Evolutionary conservation across 2,113 vertebrate species (phyloP).

Genomic region (Elgaria multicarinata): DNA sequence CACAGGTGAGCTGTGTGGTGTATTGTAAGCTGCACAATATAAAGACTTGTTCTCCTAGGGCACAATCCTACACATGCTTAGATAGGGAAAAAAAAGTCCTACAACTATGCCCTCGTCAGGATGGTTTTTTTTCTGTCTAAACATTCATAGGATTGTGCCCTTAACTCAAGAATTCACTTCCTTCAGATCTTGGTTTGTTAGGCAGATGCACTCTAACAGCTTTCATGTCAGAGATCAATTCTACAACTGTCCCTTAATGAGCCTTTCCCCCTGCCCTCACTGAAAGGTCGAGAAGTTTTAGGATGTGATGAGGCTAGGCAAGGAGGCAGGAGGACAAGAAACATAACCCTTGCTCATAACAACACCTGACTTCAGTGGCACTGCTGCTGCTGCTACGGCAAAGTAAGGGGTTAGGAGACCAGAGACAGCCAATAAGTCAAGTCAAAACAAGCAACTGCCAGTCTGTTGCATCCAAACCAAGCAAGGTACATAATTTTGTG

Average conservation of each 20-base stretch:
- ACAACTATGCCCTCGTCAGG: too few species aligned
- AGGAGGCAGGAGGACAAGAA: neutral
- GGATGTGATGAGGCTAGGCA: neutral
- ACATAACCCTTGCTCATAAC: neutral
- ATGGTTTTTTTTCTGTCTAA: too few species aligned
- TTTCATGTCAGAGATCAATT: neutral
- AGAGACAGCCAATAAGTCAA: conserved; percentile 33
- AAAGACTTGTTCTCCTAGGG: neutral
- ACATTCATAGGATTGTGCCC: neutral
- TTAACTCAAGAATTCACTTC: neutral
- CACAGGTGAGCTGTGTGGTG: neutral
- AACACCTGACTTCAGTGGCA: neutral
- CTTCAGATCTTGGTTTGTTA: neutral
- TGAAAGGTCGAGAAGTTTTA: neutral
- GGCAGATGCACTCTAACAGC: neutral
- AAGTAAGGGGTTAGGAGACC: neutral
- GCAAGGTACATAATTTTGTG: conserved; percentile 57
- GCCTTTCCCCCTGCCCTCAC: too few species aligned
- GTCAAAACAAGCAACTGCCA: conserved; percentile 2
- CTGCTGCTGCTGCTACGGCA: too few species aligned
- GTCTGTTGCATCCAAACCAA: conserved; percentile 57
- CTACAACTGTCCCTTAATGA: neutral
- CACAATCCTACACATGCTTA: too few species aligned
- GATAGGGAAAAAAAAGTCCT: too few species aligned
- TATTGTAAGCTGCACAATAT: neutral